A percentile compares a stretch with the other conserved stretches of the same genome.
Evolutionary conservation across 2,888 invertebrate genomes (phyloP).

Genomic region (Helleia helle): DNA sequence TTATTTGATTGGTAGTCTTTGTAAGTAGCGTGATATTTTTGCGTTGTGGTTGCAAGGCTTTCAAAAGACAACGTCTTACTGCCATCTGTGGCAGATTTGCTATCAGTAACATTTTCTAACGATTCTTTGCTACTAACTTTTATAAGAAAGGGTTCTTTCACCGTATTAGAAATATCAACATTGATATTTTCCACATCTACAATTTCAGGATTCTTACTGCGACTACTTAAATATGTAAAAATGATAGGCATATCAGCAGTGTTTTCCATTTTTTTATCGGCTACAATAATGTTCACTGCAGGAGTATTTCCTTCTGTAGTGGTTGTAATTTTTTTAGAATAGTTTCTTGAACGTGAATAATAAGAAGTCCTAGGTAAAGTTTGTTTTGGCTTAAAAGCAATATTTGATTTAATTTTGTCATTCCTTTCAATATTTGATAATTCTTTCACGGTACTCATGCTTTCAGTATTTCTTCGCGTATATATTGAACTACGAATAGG

Average conservation of each 20-base stretch:
- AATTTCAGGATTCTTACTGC: constrained; percentile 27
- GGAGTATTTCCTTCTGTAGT: constrained; percentile 25
- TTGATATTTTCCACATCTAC: constrained; percentile 16
- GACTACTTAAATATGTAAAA: constrained; percentile 40
- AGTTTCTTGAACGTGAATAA: constrained; percentile 45
- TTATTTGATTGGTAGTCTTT: constrained; percentile 35
- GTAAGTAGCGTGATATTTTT: constrained; percentile 55
- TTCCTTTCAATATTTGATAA: constrained; percentile 23
- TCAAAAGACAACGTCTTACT: constrained; percentile 30
- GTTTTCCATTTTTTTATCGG: constrained; percentile 38
- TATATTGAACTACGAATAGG: constrained; percentile 40
- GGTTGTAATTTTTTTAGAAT: constrained; percentile 26
- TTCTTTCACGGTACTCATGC: constrained; percentile 30
- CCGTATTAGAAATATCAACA: constrained; percentile 26
- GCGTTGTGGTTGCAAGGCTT: constrained; percentile 29
- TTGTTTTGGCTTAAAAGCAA: constrained; percentile 28
- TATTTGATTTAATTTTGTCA: constrained; percentile 18
- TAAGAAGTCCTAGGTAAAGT: constrained; percentile 50
- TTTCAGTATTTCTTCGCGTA: constrained; percentile 37
- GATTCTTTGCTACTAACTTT: constrained; percentile 53
- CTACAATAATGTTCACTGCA: constrained; percentile 18
- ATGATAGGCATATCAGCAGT: constrained; percentile 44
- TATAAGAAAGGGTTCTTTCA: constrained; percentile 41
- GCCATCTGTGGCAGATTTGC: constrained; percentile 37
- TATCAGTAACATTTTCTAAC: constrained; percentile 34